Evolutionary conservation across 1,140 invertebrate genomes (phyloP), one percentile per base, ranked within the genome.

Genomic region (Magallana angulata): DNA sequence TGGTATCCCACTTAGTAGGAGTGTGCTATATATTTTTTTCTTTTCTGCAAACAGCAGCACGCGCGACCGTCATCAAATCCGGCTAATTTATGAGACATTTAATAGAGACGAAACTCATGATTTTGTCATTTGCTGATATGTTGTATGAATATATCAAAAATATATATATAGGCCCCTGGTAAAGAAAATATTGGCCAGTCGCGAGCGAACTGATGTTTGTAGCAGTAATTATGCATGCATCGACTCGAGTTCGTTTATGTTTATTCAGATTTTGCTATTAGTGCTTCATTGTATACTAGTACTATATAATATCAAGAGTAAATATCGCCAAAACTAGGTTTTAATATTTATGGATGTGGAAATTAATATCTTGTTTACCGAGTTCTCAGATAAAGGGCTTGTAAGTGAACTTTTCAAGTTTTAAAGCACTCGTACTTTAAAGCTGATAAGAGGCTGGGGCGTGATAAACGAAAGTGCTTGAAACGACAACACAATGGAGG

Each of bases 311-410:
- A 48, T 48, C 36, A 48, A 48, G 36, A 48, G 36, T 48, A 48
- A 48, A 48, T 48, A 48, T 48, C 36, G 36, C 36, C 36, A 2
- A 48, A 48, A 48, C 36, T 48, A 30, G 30, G 36, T 24, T 76
- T 30, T 30, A 11, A 76, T 76, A 76, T 76, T 76, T 30, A 76
- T 76, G 30, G 68, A 36, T 71, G 64, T 36, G 68, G 14, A 30
- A 76, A 76, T 76, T 76, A 76, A 76, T 76, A 76, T 76, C 68
- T 76, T 76, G 68, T 76, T 76, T 76, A 30, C 68, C 24, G 36
- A 48, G 36, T 2, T 48, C 36, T 48, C 8, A 14, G 68, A 76
- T 76, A 76, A 24, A 12, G 68, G 36, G 30, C 4, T 14, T 76
- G 1, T 76, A 76, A 76, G 24, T 76, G 68, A 76, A 76, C 68